Evolutionary conservation across 2,113 vertebrate species (phyloP), one percentile per base, ranked within the genome.

Genomic region (Phrynosoma platyrhinos): DNA sequence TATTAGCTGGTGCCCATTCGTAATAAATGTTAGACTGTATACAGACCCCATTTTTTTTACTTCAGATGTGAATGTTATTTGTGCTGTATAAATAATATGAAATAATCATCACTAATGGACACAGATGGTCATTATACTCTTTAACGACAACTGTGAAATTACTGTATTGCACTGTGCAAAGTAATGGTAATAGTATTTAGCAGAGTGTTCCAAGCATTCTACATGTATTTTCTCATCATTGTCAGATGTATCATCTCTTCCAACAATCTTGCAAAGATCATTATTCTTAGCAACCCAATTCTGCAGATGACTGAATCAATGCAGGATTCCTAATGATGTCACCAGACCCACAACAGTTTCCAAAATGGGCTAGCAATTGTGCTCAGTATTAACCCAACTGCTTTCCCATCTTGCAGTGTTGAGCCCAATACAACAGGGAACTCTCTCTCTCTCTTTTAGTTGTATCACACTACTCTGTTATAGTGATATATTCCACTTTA

Each of bases 1-100:
- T 71, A 30, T 12, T 71, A 69, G 32, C 72, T 69, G 32, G 23
- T 78, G 74, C 87, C 74, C 74, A 30, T 76, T 88, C 47, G 72
- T 78, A 88, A 88, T 88, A 88, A 83, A 88, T 21, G 80, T 88
- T 68, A 88, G 80, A 76, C 42, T 36, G 72, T 78, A 30, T 78
- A 88, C 58, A 83, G 64, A 55, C 74, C 84, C 55, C 47, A 21
- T 40, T 55, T 83, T 55, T 83, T 88, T 83, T 83, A 68, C 9
- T 77, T 55, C 40, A 69, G 40, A 58, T 83, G 72, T 5, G 58
- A 88, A 83, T 78, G 68, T 40, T 53, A n/a, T 25, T 88, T 75
- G 84, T 86, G 58, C 87, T 78, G 30, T 77, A 78, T 68, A 78
- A 83, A 78, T 77, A 83, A 55, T 88, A 68, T 77, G n/a, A 42